Base-by-base conservation (phyloP, 2,888 invertebrate species). In the Zootermopsis nevadensis region DNA sequence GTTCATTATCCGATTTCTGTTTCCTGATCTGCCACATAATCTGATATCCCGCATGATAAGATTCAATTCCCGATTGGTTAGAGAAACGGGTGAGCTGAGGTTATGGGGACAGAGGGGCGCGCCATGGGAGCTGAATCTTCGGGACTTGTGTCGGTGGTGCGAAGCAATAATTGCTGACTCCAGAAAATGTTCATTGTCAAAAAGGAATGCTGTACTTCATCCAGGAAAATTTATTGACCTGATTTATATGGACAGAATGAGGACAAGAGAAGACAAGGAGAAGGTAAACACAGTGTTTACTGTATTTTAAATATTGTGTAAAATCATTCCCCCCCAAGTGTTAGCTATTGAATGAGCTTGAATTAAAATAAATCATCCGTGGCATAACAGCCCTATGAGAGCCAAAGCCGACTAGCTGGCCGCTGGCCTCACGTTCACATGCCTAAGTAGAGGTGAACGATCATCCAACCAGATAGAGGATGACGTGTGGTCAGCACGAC, bases 81-180 rank as follows among this genome's bases (percentile, higher is more conserved):
- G 91, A 22, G 94, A 94, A 87, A 92, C 95, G 24, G 91, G 93
- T 1, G 91, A 91, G 69, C 89, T 93, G 86, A 92, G 93, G 83
- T 88, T 88, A 1, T 97, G 96, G 93, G 98, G 95, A 0, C 77
- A 80, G 86, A 93, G 91, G 87, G 98, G 99, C 0, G 94, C 96
- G 0, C 99, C 99, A 0, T 99, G 97, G 95, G 99, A 99, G 90
- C 97, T 99, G 91, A 99, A 99, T 90, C 91, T 99, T 77, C 93
- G 99, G 87, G 99, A 99, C 88, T 92, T 99, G 86, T 94, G 95
- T 84, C 93, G 99, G 86, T 99, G 98, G 98, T 97, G 97, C 88
- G 95, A 98, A 87, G 93, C 95, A 0, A 91, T 94, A 0, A 89
- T 93, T 31, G 42, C 33, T 48, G 89, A 89, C 82, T 76, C 84